A percentile compares a stretch with the other conserved stretches of the same genome.
Evolutionary conservation across 2,797 vertebrate genomes (phyloP).

Genomic region (Fistularia tabacaria): DNA sequence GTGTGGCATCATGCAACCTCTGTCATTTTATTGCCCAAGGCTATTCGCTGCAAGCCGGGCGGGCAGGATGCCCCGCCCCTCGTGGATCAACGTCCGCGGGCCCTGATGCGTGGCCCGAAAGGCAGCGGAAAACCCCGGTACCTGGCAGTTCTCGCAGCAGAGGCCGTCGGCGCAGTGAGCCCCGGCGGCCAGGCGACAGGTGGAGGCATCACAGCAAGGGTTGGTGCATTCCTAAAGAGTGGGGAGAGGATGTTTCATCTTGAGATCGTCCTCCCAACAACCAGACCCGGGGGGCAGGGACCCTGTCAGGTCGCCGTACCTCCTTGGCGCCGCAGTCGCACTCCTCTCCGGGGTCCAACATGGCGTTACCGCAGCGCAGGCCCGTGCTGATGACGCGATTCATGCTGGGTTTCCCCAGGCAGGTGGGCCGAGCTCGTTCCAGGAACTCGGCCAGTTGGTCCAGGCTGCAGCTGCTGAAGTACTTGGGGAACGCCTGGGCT

Average conservation of each 20-base stretch:
- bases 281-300: background rate
- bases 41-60: conserved; percentile 5
- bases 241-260: background rate
- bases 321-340: conserved; percentile 85
- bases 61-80: conserved; percentile 16
- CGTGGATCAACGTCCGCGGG: background rate
- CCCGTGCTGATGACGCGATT: conserved; percentile 62
- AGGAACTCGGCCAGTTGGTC: conserved; percentile 78
- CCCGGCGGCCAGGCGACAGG: conserved; percentile 78
- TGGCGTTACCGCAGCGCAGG: conserved; percentile 80
- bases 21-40: conserved; percentile 3
- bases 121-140: conserved; percentile 58
- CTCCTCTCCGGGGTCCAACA: conserved; percentile 85
- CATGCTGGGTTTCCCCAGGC: conserved; percentile 69
- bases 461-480: conserved; percentile 85
- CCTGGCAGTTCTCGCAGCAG: conserved; percentile 86
- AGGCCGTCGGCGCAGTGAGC: conserved; percentile 78
- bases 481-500: conserved; percentile 71
- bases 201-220: conserved; percentile 84
- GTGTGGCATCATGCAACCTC: background rate
- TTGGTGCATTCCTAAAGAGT: conserved; percentile 78
- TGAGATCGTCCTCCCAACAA: background rate
- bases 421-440: conserved; percentile 67
- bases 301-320: conserved; percentile 58
- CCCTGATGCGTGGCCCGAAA: background rate